These are phyloP conservation scores for Troides oblongomaculatus DNA, from an alignment of 2,888 invertebrate genomes.

Conservation along the genomic window DNA sequence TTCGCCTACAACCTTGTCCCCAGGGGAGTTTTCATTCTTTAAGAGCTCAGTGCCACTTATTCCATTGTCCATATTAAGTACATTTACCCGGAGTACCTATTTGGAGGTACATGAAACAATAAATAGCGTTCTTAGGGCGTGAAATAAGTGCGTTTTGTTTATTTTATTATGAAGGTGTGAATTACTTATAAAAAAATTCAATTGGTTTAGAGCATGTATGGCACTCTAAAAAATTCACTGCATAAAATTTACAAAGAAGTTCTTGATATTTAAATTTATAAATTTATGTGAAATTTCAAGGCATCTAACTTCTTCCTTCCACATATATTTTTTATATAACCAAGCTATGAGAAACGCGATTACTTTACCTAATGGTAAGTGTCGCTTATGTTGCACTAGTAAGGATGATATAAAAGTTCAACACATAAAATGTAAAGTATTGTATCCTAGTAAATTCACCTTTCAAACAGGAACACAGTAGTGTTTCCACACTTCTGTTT, in stretches of 20 bases:
- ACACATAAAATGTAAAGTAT: no score
- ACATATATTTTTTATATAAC: no score
- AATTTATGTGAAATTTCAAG: no score
- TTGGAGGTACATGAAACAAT: neutral
- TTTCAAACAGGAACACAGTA: no score
- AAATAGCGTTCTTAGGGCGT: slow-evolving; percentile 1
- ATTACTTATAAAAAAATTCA: neutral
- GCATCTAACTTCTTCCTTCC: no score
- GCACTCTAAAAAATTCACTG: neutral
- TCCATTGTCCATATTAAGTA: neutral
- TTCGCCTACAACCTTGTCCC: neutral
- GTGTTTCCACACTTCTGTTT: no score
- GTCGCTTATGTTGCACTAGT: no score
- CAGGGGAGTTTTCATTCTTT: neutral
- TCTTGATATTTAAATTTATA: no score
- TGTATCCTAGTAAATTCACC: no score
- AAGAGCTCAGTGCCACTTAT: neutral
- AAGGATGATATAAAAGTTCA: no score
- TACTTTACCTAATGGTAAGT: no score
- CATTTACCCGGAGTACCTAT: neutral
- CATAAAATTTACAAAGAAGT: neutral
- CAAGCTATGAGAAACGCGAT: no score
- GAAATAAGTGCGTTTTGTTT: slow-evolving; percentile 4
- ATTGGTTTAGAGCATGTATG: neutral
- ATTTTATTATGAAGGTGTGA: neutral